Percentiles rank a stretch among this genome's conserved stretches.
Evolutionary conservation across 92 coral and sea anemone species (phyloP).

Genomic region (Phenganax stokvisi): DNA sequence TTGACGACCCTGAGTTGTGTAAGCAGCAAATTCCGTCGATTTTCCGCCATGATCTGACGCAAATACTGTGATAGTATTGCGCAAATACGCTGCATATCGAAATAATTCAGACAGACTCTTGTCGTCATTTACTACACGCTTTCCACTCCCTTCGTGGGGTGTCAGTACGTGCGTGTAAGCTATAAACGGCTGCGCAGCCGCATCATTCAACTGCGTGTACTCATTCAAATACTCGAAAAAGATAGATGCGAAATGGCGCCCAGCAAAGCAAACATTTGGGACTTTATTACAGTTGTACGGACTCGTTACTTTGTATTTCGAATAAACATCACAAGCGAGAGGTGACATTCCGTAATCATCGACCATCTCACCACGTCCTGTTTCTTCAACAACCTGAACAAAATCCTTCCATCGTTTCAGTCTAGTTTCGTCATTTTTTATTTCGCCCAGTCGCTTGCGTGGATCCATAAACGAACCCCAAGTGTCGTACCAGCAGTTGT

Average conservation of each 20-base stretch:
- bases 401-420: conserved; percentile 2
- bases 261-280: conserved; percentile 56
- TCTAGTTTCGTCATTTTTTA: neutral
- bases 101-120: conserved; percentile 3
- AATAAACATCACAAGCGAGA: conserved; percentile 63
- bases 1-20: conserved; percentile 16
- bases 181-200: conserved; percentile 56
- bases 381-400: conserved; percentile 31
- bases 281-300: conserved; percentile 44
- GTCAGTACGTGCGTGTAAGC: conserved; percentile 81
- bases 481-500: conserved; percentile 14
- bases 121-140: conserved; percentile 49
- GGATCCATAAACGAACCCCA: conserved; percentile 43
- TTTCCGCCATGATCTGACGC: conserved; percentile 22
- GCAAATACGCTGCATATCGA: neutral
- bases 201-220: conserved; percentile 48
- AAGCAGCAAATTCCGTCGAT: neutral
- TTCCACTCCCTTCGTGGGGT: conserved; percentile 72
- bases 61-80: conserved; percentile 24
- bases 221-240: conserved; percentile 53
- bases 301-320: conserved; percentile 54
- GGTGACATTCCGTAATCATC: conserved; percentile 62
- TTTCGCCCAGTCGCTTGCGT: conserved; percentile 27
- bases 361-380: conserved; percentile 32
- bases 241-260: conserved; percentile 60